phyloP scores from a whole-genome alignment of 2,888 invertebrate genomes.

The Dynastes maya region DNA sequence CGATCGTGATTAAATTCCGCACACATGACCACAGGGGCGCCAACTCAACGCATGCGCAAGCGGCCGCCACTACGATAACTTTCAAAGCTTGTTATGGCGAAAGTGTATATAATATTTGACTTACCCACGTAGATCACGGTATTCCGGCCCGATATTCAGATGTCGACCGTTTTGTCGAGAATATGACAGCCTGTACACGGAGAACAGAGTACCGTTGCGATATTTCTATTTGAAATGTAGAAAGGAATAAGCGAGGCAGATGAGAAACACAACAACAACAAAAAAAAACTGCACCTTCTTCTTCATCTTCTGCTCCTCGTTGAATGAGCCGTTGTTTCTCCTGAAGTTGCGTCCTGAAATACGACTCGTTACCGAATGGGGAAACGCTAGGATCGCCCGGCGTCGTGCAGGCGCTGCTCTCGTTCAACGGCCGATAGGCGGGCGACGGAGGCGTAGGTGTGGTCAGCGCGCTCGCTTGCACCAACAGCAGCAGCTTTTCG shows the following conservation, averaged over 20 bases:
- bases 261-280: background rate
- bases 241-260: background rate
- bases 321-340: background rate
- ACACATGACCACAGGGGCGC: no score
- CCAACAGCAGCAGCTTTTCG: conserved; percentile 59
- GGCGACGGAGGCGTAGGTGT: conserved; percentile 67
- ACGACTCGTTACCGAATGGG: conserved; percentile 68
- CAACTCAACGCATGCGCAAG: no score
- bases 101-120: no score
- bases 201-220: no score
- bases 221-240: no score
- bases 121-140: no score
- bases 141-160: no score
- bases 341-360: conserved; percentile 59
- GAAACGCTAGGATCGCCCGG: conserved; percentile 63
- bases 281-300: background rate
- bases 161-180: no score
- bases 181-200: no score
- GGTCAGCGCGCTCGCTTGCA: conserved; percentile 60
- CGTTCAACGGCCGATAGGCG: conserved; percentile 65
- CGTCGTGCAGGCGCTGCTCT: conserved; percentile 65
- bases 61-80: no score
- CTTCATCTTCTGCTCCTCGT: background rate
- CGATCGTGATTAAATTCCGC: no score
- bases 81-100: no score